These are phyloP conservation scores for Probaryconus sp. DNA, from an alignment of 1,140 invertebrate species.

Conservation along the genomic window DNA sequence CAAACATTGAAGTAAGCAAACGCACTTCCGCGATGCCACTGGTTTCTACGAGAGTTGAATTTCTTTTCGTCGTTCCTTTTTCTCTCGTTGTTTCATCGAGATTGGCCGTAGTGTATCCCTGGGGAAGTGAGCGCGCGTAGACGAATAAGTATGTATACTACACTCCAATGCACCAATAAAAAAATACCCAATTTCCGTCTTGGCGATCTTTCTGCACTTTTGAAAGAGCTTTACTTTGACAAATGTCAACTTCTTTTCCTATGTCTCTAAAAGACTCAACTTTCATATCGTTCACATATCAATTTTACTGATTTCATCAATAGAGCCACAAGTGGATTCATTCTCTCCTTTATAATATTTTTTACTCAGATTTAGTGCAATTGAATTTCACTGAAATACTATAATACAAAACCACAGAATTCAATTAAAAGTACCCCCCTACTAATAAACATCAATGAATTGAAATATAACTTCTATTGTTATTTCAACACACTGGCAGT, in stretches of 20 bases:
- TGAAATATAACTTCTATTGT: no score
- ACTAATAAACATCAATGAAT: no score
- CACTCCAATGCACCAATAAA: constrained; percentile 51
- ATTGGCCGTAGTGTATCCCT: constrained; percentile 53
- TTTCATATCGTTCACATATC: no score
- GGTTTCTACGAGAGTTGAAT: constrained; percentile 20
- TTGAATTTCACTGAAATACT: no score
- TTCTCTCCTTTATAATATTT: no score
- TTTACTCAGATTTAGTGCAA: no score
- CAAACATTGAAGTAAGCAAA: constrained; percentile 65
- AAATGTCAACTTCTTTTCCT: constrained; percentile 30
- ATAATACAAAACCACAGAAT: no score
- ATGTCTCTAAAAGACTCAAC: constrained; percentile 8
- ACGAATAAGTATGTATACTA: constrained; percentile 42
- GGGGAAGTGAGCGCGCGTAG: constrained; percentile 35
- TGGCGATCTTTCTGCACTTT: constrained; percentile 36
- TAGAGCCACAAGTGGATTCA: no score
- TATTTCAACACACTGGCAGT: no score
- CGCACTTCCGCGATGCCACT: constrained; percentile 50
- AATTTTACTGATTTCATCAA: no score
- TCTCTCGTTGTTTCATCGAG: constrained; percentile 58
- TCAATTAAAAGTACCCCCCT: no score
- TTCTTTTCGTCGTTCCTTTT: constrained; percentile 22
- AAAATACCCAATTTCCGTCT: constrained; percentile 41
- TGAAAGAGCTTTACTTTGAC: constrained; percentile 31